phyloP scores from a whole-genome alignment of 1,140 invertebrate genomes.

The Saxidomus purpurata region DNA sequence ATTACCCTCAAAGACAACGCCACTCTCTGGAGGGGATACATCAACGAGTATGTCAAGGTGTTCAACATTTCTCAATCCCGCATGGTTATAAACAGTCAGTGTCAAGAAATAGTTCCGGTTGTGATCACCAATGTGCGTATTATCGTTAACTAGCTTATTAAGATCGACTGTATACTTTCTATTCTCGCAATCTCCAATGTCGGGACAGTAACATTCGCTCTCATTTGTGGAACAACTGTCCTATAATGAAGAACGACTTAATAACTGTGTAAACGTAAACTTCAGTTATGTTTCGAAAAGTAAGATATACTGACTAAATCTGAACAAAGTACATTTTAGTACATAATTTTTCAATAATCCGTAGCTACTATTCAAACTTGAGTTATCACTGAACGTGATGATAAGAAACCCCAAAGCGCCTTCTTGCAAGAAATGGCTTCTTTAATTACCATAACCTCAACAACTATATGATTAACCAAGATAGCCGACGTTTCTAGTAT shows the following conservation, averaged over 20 bases:
- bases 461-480: no score
- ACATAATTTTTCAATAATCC: no score
- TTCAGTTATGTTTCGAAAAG: no score
- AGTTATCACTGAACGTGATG: no score
- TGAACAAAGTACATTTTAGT: no score
- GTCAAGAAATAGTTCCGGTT: constrained; percentile 68
- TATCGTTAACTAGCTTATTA: constrained; percentile 49
- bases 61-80: constrained; percentile 44
- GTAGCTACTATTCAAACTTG: no score
- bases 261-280: no score
- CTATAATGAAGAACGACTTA: background rate
- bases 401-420: no score
- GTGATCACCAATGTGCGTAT: constrained; percentile 67
- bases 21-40: constrained; percentile 66
- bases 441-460: no score
- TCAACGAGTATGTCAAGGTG: constrained; percentile 64
- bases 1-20: constrained; percentile 66
- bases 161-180: constrained; percentile 54
- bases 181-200: constrained; percentile 56
- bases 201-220: constrained; percentile 64
- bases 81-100: constrained; percentile 67
- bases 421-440: no score
- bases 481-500: no score
- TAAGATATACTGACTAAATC: background rate
- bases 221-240: background rate